Evolutionary conservation across 2,113 vertebrate species (phyloP).

Genomic region (Petrocephalus zakoni): DNA sequence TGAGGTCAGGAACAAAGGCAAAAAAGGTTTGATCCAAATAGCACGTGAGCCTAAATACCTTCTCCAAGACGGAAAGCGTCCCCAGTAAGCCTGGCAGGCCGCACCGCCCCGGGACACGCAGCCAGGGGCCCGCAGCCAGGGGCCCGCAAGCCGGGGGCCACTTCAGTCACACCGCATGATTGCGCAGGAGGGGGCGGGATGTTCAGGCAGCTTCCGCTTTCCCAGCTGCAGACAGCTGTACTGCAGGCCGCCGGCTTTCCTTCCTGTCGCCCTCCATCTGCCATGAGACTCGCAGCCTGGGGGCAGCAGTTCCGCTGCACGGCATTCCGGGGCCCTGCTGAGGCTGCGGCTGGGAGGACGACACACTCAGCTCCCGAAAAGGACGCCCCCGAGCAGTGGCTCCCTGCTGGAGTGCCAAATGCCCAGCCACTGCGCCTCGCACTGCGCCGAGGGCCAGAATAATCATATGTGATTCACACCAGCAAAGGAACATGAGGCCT

Average conservation of each 20-base stretch:
- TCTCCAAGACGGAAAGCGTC: neutral
- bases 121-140: neutral
- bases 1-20: neutral
- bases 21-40: neutral
- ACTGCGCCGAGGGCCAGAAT: neutral
- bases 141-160: neutral
- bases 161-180: neutral
- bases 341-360: neutral
- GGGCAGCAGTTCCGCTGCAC: neutral
- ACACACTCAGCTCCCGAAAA: neutral
- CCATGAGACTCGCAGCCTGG: neutral
- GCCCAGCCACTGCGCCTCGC: neutral
- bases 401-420: neutral
- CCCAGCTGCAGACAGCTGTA: conserved; percentile 15
- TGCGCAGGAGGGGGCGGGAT: neutral
- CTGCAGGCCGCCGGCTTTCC: neutral
- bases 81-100: neutral
- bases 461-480: neutral
- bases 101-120: neutral
- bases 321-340: neutral
- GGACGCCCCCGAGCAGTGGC: neutral
- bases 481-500: neutral
- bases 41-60: neutral
- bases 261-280: neutral
- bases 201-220: neutral